Evolutionary conservation across 2,888 invertebrate species (phyloP).

Genomic region (Leucania comma): DNA sequence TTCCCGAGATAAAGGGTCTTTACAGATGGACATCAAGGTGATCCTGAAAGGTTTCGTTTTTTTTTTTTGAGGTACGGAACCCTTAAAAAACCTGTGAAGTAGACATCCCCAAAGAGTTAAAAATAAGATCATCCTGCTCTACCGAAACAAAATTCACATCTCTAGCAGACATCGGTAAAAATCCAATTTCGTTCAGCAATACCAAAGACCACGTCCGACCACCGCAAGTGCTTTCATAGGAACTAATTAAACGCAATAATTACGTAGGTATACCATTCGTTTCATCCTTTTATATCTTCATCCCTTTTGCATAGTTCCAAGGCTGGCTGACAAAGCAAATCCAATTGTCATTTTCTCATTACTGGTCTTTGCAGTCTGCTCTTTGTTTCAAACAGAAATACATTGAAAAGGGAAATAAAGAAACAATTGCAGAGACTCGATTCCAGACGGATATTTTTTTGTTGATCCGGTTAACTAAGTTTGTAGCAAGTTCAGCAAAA

Average conservation of each 20-base stretch:
- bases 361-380: conserved; percentile 79
- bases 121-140: not conserved
- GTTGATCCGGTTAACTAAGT: conserved; percentile 66
- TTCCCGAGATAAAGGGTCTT: too few relatives aligned
- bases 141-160: not conserved
- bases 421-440: conserved; percentile 59
- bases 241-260: conserved; percentile 63
- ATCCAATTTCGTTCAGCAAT: conserved; percentile 4
- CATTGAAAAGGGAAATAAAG: conserved; percentile 73
- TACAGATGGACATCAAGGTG: too few relatives aligned
- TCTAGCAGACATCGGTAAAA: conserved; percentile 5
- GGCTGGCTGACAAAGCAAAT: conserved; percentile 81
- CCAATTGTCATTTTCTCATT: conserved; percentile 86
- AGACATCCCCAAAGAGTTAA: not conserved
- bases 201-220: conserved; percentile 4
- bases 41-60: too few relatives aligned
- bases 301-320: conserved; percentile 72
- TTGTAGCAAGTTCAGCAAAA: conserved; percentile 40
- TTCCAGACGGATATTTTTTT: conserved; percentile 64
- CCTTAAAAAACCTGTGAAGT: too few relatives aligned
- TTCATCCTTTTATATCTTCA: conserved; percentile 66
- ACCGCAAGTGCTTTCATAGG: conserved; percentile 26
- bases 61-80: too few relatives aligned
- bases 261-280: conserved; percentile 28
- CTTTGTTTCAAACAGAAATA: conserved; percentile 78